A percentile compares a stretch with the other conserved stretches of the same genome.
phyloP scores from a whole-genome alignment of 2,888 invertebrate genomes.

The Chrysomela aeneicollis region DNA sequence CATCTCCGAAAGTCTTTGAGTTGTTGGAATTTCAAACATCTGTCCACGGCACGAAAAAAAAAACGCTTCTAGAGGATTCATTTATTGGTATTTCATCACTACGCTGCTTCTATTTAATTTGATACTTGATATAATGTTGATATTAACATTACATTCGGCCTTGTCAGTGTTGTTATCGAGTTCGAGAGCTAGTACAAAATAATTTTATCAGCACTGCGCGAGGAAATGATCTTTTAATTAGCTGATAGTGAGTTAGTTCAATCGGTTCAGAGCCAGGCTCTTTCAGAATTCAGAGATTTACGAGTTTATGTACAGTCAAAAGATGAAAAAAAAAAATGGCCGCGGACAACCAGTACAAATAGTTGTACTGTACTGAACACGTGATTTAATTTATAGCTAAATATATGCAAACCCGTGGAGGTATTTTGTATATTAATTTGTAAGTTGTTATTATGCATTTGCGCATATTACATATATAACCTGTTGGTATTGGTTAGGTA shows the following conservation, averaged over 20 bases:
- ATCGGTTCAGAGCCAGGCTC: not conserved
- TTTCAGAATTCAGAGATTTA: not conserved
- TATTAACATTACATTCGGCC: not conserved
- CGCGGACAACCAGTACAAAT: too few species aligned
- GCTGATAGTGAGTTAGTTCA: not conserved
- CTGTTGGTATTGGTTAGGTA: too few species aligned
- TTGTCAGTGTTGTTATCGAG: not conserved
- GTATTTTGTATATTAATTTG: not conserved
- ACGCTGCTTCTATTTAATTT: not conserved
- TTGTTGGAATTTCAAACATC: too few species aligned
- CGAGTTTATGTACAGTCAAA: too few species aligned
- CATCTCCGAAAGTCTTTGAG: too few species aligned
- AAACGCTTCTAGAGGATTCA: too few species aligned
- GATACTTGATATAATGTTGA: not conserved
- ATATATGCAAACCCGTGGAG: not conserved
- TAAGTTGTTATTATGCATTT: not conserved
- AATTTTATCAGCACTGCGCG: not conserved
- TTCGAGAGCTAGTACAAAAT: not conserved
- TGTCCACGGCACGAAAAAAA: too few species aligned
- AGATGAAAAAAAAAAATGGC: too few species aligned
- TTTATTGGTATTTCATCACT: too few species aligned
- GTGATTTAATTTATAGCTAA: not conserved
- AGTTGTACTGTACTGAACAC: not conserved
- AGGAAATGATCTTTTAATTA: not conserved
- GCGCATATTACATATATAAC: too few species aligned